Evolutionary conservation across 2,113 vertebrate genomes (phyloP).

Genomic region (Cariama cristata): DNA sequence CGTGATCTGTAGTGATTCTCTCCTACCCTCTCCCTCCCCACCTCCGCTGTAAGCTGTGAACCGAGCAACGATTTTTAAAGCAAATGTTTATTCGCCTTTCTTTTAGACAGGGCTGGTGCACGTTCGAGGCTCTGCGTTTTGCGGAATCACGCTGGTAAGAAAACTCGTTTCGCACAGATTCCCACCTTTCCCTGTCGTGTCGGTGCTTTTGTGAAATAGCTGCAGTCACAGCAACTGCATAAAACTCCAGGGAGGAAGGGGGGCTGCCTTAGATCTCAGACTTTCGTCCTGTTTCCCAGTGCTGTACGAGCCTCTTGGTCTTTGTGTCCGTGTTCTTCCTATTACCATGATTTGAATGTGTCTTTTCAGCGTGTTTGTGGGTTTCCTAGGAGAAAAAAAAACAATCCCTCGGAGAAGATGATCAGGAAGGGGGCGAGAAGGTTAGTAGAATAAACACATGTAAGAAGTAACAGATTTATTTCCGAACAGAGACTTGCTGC

Average conservation of each 20-base stretch:
- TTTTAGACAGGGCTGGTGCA: not conserved
- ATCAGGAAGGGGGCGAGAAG: not conserved
- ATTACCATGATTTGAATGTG: not conserved
- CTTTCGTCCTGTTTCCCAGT: not conserved
- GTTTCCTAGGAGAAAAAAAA: not conserved
- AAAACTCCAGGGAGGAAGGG: conserved; percentile 45
- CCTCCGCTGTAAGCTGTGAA: conserved; percentile 25
- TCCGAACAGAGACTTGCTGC: conserved; percentile 55
- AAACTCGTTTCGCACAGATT: not conserved
- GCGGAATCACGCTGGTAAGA: conserved; percentile 24
- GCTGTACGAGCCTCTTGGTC: not conserved
- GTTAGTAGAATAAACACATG: conserved; percentile 56
- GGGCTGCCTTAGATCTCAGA: not conserved
- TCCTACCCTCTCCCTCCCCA: not conserved
- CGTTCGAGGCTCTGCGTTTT: not conserved
- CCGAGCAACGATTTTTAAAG: conserved; percentile 6
- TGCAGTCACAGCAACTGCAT: conserved; percentile 50
- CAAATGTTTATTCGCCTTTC: not conserved
- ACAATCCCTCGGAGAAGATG: not conserved
- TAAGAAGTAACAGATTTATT: conserved; percentile 54
- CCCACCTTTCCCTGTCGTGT: conserved; percentile 2
- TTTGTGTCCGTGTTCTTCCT: not conserved
- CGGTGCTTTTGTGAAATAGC: conserved; percentile 48
- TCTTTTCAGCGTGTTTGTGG: conserved; percentile 12
- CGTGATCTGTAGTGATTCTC: not conserved